A percentile compares a stretch with the other conserved stretches of the same genome.
These are phyloP conservation scores for Aphaenogaster rudis DNA, from an alignment of 1,140 invertebrate species.

Conservation along the genomic window DNA sequence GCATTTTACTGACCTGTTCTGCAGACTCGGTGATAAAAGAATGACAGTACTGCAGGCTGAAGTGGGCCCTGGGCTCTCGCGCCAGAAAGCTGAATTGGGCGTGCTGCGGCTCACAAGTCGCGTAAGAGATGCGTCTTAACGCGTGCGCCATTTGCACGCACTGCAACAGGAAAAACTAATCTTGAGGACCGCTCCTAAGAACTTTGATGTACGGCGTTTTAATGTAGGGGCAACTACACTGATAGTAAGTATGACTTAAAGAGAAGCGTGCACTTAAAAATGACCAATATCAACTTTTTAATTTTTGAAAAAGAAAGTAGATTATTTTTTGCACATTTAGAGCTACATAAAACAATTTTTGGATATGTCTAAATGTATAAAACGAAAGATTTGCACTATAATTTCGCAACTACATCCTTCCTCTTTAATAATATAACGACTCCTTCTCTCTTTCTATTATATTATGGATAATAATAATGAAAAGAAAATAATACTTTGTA, in stretches of 20 bases:
- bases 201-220: background rate
- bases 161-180: slow-evolving; percentile 86
- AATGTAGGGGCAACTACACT: background rate
- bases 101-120: slow-evolving; percentile 93
- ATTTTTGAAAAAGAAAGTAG: background rate
- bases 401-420: too few species aligned
- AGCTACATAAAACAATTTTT: background rate
- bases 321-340: background rate
- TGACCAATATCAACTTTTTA: background rate
- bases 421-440: too few species aligned
- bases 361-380: background rate
- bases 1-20: slow-evolving; percentile 89
- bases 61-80: slow-evolving; percentile 92
- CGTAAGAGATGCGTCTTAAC: slow-evolving; percentile 94
- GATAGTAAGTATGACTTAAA: background rate
- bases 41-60: slow-evolving; percentile 94
- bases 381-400: background rate
- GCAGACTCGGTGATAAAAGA: slow-evolving; percentile 92
- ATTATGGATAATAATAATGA: background rate
- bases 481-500: background rate
- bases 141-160: slow-evolving; percentile 95
- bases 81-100: slow-evolving; percentile 95
- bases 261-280: background rate
- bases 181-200: background rate
- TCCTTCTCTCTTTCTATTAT: background rate